These are phyloP conservation scores for Acleris cristana DNA, from an alignment of 2,888 invertebrate genomes.

Conservation along the genomic window DNA sequence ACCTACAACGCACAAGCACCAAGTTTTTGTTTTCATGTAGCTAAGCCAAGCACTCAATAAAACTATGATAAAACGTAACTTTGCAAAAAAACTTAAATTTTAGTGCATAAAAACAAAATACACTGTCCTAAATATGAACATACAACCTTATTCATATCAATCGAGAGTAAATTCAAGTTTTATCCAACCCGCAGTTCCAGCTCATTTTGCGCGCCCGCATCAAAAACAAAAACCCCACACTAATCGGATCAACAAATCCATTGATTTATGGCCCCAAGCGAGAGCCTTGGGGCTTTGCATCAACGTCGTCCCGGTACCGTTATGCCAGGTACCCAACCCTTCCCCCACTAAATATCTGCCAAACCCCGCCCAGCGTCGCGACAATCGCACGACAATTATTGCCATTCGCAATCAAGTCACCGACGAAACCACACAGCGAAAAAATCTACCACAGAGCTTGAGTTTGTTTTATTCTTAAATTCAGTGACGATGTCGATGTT, in stretches of 20 bases:
- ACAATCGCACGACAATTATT: constrained; percentile 41
- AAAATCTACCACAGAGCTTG: not conserved
- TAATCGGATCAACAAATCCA: constrained; percentile 2
- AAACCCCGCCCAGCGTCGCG: constrained; percentile 27
- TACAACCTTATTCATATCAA: no score
- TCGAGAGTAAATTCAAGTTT: no score
- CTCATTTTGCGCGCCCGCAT: constrained; percentile 12
- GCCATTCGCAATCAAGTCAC: constrained; percentile 43
- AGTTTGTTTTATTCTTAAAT: not conserved
- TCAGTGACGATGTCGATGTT: constrained; percentile 53
- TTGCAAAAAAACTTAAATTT: no score
- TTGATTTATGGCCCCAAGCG: constrained; percentile 19
- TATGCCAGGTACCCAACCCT: constrained; percentile 43
- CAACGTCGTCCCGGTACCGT: constrained; percentile 18
- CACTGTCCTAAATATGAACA: no score
- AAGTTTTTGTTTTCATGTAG: no score
- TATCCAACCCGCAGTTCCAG: no score
- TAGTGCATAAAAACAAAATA: no score
- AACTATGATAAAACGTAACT: no score
- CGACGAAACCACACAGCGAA: constrained; percentile 34
- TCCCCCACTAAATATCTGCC: constrained; percentile 8
- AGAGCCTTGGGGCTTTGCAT: constrained; percentile 27
- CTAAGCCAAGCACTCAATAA: no score
- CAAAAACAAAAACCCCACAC: constrained; percentile 8
- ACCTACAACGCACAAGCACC: no score